phyloP scores from a whole-genome alignment of 2,113 vertebrate genomes.

The Cygnus buccinator region DNA sequence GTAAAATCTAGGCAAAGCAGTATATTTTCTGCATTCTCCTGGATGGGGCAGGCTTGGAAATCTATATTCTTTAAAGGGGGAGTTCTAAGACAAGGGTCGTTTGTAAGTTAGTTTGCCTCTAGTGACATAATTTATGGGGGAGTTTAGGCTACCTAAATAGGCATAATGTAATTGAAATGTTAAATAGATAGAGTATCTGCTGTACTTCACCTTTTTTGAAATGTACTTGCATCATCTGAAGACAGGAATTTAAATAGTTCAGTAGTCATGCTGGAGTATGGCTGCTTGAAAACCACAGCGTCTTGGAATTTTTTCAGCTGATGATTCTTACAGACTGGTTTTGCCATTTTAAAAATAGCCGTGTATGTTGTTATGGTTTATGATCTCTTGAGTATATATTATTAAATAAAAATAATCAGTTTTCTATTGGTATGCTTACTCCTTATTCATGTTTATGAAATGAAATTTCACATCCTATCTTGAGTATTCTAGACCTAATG shows the following conservation, averaged over 20 bases:
- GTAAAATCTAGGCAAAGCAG: neutral
- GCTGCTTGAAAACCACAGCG: neutral
- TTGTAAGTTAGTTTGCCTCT: neutral
- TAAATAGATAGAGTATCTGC: neutral
- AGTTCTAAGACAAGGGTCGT: neutral
- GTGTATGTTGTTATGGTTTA: neutral
- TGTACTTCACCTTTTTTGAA: neutral
- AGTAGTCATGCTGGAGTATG: neutral
- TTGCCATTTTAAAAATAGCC: neutral
- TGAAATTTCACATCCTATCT: neutral
- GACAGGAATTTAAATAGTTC: neutral
- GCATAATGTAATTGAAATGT: neutral
- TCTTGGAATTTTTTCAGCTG: neutral
- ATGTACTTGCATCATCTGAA: neutral
- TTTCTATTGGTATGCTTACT: neutral
- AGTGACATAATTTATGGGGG: neutral
- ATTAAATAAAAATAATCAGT: slow-evolving; percentile 7
- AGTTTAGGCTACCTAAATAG: neutral
- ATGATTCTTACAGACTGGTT: neutral
- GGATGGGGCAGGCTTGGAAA: neutral
- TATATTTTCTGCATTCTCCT: neutral
- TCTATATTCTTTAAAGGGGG: neutral
- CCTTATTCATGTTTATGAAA: neutral
- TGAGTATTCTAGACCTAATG: neutral
- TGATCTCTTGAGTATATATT: neutral